Conservation (phyloP, 2,113 vertebrate genomes). For the Psettodes erumei region DNA sequence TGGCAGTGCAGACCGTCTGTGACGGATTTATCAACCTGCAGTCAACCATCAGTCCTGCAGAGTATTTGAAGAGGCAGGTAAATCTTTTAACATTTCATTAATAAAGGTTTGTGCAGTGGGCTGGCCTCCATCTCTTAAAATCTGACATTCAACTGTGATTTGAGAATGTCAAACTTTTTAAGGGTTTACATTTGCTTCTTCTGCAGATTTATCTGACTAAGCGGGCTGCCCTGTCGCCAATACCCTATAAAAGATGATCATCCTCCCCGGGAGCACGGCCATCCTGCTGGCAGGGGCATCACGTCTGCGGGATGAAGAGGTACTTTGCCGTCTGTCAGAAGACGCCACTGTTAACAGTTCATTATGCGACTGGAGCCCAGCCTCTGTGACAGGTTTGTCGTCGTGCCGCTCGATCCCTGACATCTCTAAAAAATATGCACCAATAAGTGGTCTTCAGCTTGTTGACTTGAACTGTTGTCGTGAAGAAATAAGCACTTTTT, state of each 20-base stretch:
- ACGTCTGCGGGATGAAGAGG: background rate
- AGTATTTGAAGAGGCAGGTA: slow-evolving; percentile 13
- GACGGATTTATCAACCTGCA: slow-evolving; percentile 34
- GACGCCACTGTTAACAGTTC: slow-evolving; percentile 17
- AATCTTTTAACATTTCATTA: slow-evolving; percentile 11
- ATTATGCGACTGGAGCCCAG: slow-evolving; percentile 13
- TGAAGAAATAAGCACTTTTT: background rate
- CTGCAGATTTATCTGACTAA: slow-evolving; percentile 18
- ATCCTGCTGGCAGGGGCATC: slow-evolving; percentile 5
- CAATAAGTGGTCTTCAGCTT: slow-evolving; percentile 8
- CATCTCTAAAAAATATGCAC: slow-evolving; percentile 32
- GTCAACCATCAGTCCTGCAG: background rate
- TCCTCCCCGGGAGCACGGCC: background rate
- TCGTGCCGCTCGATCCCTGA: slow-evolving; percentile 8
- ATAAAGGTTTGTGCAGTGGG: slow-evolving; percentile 30
- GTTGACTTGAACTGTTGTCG: background rate
- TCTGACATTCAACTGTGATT: slow-evolving; percentile 14
- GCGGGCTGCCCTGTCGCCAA: slow-evolving; percentile 1
- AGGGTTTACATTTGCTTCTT: slow-evolving; percentile 21
- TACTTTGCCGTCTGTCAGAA: background rate
- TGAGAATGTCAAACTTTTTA: background rate
- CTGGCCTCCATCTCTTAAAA: slow-evolving; percentile 11
- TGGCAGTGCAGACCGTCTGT: slow-evolving; percentile 11
- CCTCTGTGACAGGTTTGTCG: background rate
- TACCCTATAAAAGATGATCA: slow-evolving; percentile 1